Evolutionary conservation across 2,888 invertebrate genomes (phyloP), one percentile per base, ranked within the genome.

Genomic region (Limenitis camilla): DNA sequence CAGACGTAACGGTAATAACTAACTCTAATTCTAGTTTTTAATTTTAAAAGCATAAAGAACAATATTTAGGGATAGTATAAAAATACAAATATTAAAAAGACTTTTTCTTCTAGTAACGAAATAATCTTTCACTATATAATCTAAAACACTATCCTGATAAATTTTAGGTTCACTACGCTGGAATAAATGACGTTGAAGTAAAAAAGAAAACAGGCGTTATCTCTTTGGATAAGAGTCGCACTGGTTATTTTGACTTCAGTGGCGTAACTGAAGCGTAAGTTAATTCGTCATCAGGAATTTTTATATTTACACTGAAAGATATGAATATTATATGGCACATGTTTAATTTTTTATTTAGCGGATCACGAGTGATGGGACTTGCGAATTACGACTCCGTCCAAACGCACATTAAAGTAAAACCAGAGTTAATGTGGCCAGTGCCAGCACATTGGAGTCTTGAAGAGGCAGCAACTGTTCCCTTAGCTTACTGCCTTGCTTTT

Each of bases 381-480:
- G 81, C 90, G 0, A 63, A 68, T 0, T 56, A 62, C 9, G 81
- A 89, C 31, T 88, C 91, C 5, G 71, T 91, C 27, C 87, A 92
- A 3, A 88, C 89, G 5, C 69, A 82, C 35, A 86, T 92, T 6
- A 76, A 75, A 40, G 89, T 87, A 5, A 82, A 88, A 57, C 72
- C 76, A 1, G 70, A 83, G 40, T 71, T 90, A 52, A 61, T 78
- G 35, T 95, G 94, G 93, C 86, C 90, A 3, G 85, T 94, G 6
- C 94, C 94, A 0, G 80, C 89, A 0, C 68, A 84, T 19, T 94
- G 93, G 93, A 88, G 86, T 3, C 68, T 94, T 27, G 90, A 91
- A 66, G 92, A 94, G 53, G 94, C 93, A 1, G 92, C 93, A 5
- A 92, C 94, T 0, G 90, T 94, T 0, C 94, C 94, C 0, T 90